Percentiles rank a stretch among this genome's conserved stretches.
These are phyloP conservation scores for Epinephelus cyanopodus DNA, from an alignment of 2,113 vertebrate genomes.

Conservation along the genomic window DNA sequence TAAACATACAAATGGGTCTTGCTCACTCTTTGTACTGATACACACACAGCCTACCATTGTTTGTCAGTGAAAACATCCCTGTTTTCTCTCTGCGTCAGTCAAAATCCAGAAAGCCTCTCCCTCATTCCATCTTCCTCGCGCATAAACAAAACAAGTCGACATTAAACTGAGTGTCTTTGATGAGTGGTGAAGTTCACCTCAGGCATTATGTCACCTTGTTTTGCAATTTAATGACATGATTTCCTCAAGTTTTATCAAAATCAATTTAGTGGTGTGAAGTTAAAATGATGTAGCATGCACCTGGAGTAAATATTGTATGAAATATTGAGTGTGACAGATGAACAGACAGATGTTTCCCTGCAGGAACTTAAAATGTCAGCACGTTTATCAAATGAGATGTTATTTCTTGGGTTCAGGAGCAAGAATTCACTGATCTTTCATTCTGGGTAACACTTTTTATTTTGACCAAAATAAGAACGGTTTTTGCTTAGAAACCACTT, in stretches of 20 bases:
- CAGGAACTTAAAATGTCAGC: conserved; percentile 44
- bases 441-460: not conserved
- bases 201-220: conserved; percentile 10
- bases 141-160: conserved; percentile 13
- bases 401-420: not conserved
- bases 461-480: not conserved
- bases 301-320: conserved; percentile 26
- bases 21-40: not conserved
- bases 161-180: not conserved
- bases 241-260: conserved; percentile 19
- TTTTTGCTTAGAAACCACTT: not conserved
- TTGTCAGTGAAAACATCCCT: conserved; percentile 27
- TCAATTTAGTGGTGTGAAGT: conserved; percentile 1
- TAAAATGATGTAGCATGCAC: conserved; percentile 20
- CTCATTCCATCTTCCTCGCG: conserved; percentile 37
- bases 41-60: conserved; percentile 28
- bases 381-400: conserved; percentile 36
- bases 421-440: not conserved
- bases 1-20: conserved; percentile 18
- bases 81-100: conserved; percentile 27
- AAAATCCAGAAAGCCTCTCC: conserved; percentile 28
- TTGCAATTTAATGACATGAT: not conserved
- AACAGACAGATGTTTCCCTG: conserved; percentile 42
- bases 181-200: not conserved
- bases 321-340: conserved; percentile 53